Percentiles rank a stretch among this genome's conserved stretches.
These are phyloP conservation scores for Actinostola sp. DNA, from an alignment of 92 coral and sea anemone species.

Conservation along the genomic window DNA sequence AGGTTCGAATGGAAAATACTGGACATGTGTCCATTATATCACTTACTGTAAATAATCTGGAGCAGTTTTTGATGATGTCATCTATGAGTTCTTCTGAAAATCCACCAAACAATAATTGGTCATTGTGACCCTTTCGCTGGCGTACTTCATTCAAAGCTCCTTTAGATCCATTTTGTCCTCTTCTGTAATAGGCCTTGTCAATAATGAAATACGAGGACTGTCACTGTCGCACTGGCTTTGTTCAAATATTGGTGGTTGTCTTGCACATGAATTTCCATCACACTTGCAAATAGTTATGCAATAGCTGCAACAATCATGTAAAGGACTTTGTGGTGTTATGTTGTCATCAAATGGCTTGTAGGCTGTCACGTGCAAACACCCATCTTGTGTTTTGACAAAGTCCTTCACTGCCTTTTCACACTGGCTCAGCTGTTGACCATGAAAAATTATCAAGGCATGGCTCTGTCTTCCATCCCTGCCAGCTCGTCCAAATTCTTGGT, in stretches of 20 bases:
- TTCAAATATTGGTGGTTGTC: too few species aligned
- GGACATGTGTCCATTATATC: too few species aligned
- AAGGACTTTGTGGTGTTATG: constrained; percentile 29
- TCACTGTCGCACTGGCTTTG: constrained; percentile 53
- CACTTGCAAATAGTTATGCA: constrained; percentile 47
- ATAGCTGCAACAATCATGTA: constrained; percentile 60
- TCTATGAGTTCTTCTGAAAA: constrained; percentile 49
- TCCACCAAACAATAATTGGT: too few species aligned
- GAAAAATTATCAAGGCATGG: constrained; percentile 36
- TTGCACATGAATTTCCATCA: too few species aligned
- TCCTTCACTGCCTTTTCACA: constrained; percentile 60
- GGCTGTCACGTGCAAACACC: constrained; percentile 61
- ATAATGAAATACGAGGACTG: not conserved
- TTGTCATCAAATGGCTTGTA: constrained; percentile 49
- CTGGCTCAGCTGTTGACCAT: constrained; percentile 62
- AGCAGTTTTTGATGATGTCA: constrained; percentile 30
- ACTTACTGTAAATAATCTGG: constrained; percentile 37
- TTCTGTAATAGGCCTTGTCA: constrained; percentile 25
- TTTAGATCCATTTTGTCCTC: constrained; percentile 41
- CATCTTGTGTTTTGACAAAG: constrained; percentile 56
- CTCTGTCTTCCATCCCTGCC: constrained; percentile 39
- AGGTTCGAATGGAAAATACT: too few species aligned
- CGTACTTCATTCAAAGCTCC: constrained; percentile 35
- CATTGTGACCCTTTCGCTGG: too few species aligned
- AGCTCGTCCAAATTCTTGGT: too few species aligned